phyloP scores from a whole-genome alignment of 2,888 invertebrate species.

The Arenicola marina region DNA sequence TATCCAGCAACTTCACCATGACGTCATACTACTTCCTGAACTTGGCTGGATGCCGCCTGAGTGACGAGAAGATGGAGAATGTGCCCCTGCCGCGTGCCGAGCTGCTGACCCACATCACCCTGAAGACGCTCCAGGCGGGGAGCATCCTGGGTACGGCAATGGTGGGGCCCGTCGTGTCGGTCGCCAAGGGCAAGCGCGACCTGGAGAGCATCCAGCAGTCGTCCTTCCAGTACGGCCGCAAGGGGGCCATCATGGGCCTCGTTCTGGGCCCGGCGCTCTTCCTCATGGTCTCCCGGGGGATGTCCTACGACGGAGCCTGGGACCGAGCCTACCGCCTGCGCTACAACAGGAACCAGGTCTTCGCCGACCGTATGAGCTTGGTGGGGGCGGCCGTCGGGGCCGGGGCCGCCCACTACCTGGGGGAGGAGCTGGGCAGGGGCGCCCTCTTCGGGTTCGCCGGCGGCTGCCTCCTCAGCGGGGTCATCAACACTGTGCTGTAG shows the following conservation, averaged over 20 bases:
- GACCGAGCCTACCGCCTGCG: constrained; percentile 36
- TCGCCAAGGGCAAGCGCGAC: background rate
- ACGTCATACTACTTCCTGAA: constrained; percentile 12
- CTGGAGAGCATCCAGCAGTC: background rate
- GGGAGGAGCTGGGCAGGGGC: background rate
- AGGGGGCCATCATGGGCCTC: constrained; percentile 27
- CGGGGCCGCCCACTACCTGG: background rate
- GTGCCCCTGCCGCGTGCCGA: constrained; percentile 31
- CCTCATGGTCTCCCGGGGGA: constrained; percentile 7
- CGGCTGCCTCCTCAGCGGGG: background rate
- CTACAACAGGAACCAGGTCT: constrained; percentile 32
- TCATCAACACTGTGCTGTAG: background rate
- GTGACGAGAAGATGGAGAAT: constrained; percentile 68
- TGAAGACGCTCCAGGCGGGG: constrained; percentile 30
- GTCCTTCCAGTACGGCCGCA: constrained; percentile 16
- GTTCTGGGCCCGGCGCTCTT: constrained; percentile 29
- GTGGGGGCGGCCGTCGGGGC: constrained; percentile 27
- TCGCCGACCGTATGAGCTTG: constrained; percentile 27
- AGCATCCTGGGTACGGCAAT: constrained; percentile 25
- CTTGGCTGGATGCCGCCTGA: constrained; percentile 64
- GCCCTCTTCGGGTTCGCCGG: constrained; percentile 7
- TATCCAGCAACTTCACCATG: no score
- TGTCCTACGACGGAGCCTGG: constrained; percentile 13
- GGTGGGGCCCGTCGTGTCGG: constrained; percentile 18
- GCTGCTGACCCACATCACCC: constrained; percentile 31